phyloP scores from a whole-genome alignment of 2,797 vertebrate genomes.

The Mionectes olivaceus region DNA sequence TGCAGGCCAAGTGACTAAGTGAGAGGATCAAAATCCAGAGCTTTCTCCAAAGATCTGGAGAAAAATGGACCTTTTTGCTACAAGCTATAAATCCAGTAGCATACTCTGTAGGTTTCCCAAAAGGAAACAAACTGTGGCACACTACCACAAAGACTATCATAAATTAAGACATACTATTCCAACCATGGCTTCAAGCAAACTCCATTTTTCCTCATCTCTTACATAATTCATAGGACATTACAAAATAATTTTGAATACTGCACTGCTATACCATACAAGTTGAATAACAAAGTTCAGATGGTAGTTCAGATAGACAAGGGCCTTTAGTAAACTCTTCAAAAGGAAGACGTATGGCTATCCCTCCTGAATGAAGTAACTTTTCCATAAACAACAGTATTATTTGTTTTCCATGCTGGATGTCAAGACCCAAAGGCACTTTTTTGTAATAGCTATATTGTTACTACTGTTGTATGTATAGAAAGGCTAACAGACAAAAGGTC shows the following conservation, averaged over 20 bases:
- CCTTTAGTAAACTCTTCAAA: background rate
- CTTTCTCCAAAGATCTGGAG: background rate
- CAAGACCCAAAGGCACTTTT: background rate
- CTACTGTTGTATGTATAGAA: background rate
- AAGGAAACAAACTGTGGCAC: background rate
- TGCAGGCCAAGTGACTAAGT: background rate
- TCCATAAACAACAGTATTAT: background rate
- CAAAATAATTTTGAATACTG: background rate
- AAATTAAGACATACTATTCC: background rate
- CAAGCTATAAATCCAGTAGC: background rate
- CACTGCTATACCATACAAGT: background rate
- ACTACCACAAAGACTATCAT: background rate
- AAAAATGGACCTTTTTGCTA: background rate
- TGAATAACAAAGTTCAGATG: background rate
- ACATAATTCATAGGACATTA: background rate
- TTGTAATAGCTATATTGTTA: background rate
- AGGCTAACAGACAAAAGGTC: background rate
- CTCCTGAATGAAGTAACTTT: background rate
- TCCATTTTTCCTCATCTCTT: background rate
- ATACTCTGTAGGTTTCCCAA: background rate
- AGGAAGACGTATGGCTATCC: background rate
- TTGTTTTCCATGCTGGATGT: background rate
- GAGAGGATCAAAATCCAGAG: background rate
- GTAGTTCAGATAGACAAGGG: background rate
- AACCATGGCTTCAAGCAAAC: background rate